Conservation (phyloP, 1,140 invertebrate genomes). For the Drosophila orena region DNA sequence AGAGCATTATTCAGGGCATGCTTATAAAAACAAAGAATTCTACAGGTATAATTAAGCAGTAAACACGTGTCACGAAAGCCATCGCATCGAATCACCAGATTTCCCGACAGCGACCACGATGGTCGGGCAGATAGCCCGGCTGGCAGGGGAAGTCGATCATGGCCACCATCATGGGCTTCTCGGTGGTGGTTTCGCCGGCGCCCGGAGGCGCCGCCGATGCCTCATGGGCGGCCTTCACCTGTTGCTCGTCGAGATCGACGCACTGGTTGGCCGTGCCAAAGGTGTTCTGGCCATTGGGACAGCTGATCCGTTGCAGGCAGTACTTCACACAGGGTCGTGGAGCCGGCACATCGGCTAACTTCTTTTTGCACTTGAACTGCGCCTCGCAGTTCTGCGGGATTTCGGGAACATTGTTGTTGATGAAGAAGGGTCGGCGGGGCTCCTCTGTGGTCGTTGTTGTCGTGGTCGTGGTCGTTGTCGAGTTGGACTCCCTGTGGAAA, state of each 20-base stretch:
- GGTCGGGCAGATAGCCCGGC: slow-evolving; percentile 77
- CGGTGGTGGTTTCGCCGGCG: slow-evolving; percentile 14
- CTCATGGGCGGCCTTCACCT: slow-evolving; percentile 39
- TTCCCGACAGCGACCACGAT: slow-evolving; percentile 75
- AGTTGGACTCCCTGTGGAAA: slow-evolving; percentile 30
- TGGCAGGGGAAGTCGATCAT: slow-evolving; percentile 84
- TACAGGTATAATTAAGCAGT: slow-evolving; percentile 18
- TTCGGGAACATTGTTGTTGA: slow-evolving; percentile 67
- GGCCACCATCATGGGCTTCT: slow-evolving; percentile 71
- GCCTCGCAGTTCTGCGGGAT: slow-evolving; percentile 46
- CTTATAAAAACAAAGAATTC: slow-evolving; percentile 15
- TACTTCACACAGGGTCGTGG: slow-evolving; percentile 74
- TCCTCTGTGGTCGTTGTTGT: slow-evolving; percentile 29
- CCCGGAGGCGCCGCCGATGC: slow-evolving; percentile 1
- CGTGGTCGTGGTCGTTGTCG: slow-evolving; percentile 20
- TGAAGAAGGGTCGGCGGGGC: slow-evolving; percentile 28
- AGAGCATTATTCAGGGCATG: slow-evolving; percentile 13
- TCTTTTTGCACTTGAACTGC: slow-evolving; percentile 63
- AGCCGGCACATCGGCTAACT: slow-evolving; percentile 41
- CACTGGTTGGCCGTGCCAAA: slow-evolving; percentile 57
- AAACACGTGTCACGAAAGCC: slow-evolving; percentile 8
- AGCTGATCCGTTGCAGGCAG: slow-evolving; percentile 69
- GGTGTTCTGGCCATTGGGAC: slow-evolving; percentile 49
- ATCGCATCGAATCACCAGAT: slow-evolving; percentile 54
- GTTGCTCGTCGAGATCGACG: slow-evolving; percentile 62